Base-by-base conservation (phyloP, 2,888 invertebrate genomes). In the Dorcus parallelipipedus region DNA sequence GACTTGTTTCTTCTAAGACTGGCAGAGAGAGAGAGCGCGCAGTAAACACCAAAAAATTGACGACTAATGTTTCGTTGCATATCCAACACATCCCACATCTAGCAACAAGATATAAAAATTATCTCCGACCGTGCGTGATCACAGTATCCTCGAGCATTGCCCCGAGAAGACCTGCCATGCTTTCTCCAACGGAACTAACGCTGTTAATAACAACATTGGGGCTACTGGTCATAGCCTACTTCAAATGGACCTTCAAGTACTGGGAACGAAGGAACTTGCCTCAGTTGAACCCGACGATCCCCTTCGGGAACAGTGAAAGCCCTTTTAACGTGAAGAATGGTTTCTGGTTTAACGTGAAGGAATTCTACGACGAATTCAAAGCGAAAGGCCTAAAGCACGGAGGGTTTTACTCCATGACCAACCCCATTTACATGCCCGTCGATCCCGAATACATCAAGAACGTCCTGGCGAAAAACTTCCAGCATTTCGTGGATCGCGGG, bases 261-360 rank as follows among this genome's bases (percentile, higher is more conserved):
- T 62, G 61, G 61, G 43, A 54, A 40, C 52, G 42, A 40, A 53
- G 26, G 51, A 33, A 43, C 10, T 45, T 62, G 6, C 43, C 53
- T n/a, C 42, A 42, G 8, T 1, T 54, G 4, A 9, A 33, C 38
- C 56, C 59, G 6, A 38, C 7, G 7, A 48, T 59, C 14, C 59
- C 59, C 40, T 62, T 56, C 39, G 61, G 61, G 2, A 54, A 56
- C 9, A 23, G 56, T 20, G 51, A 40, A 9, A 59, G 39, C 39
- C 45, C 43, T 8, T 39, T 56, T 38, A 41, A 9, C 6, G n/a
- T 41, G 17, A 42, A 20, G 33, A 14, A 4, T n/a, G 9, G 26
- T 14, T 33, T 9, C 10, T 38, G 45, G 6, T 17, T 45, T 20
- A 9, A 45, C 5, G 17, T 45, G 14, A 9, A 54, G 39, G 23